Percentiles rank a stretch among this genome's conserved stretches.
These are phyloP conservation scores for Julus scanicus DNA, from an alignment of 2,888 invertebrate genomes.

Conservation along the genomic window DNA sequence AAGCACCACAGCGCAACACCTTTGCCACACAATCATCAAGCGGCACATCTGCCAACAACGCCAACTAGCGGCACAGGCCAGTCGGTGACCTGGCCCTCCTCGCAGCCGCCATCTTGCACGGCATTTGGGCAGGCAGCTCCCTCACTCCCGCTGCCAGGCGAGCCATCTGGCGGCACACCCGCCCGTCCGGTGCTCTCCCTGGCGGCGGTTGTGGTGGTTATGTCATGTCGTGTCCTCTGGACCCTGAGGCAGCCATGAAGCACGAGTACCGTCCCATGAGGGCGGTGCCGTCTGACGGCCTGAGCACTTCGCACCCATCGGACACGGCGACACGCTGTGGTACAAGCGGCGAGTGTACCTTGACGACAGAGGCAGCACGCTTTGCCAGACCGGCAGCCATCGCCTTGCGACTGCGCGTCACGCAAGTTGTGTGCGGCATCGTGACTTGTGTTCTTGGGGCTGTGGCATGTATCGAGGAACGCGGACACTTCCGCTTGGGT, in stretches of 20 bases:
- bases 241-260: constrained; percentile 7
- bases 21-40: no score
- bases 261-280: constrained; percentile 44
- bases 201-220: background rate
- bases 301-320: constrained; percentile 47
- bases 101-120: background rate
- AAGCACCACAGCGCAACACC: no score
- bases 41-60: background rate
- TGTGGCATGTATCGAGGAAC: constrained; percentile 59
- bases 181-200: background rate
- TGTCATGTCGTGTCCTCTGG: background rate
- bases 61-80: background rate
- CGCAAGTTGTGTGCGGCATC: constrained; percentile 59
- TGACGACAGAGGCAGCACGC: background rate
- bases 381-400: constrained; percentile 56
- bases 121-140: background rate
- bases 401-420: constrained; percentile 58
- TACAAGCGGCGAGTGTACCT: background rate
- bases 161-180: background rate
- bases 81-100: background rate
- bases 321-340: background rate
- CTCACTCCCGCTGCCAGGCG: background rate
- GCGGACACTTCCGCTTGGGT: constrained; percentile 54
- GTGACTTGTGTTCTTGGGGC: constrained; percentile 57
- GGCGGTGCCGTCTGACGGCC: constrained; percentile 53